Base-by-base conservation (phyloP, 2,888 invertebrate species). In the Apodemia zela region DNA sequence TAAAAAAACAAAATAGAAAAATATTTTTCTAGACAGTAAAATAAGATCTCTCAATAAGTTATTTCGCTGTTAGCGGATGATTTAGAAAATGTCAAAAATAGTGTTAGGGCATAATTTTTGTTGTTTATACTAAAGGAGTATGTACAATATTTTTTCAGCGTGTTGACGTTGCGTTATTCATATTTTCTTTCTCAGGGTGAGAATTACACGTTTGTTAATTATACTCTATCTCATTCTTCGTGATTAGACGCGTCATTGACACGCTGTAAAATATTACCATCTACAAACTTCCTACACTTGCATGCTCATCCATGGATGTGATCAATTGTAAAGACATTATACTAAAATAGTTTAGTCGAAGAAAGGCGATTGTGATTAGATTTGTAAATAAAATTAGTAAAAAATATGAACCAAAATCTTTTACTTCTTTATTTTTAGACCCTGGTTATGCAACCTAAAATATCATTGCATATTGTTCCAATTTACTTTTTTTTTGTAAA, bases 301-400 rank as follows among this genome's bases (percentile, higher is more conserved):
- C 63, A 67, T 76, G 74, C 74, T 77, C 75, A 73, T 69, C 66
- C 35, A 69, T 72, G 67, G 65, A 73, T 74, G 77, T 81, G 79
- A 82, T 78, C 42, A 42, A 42, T 71, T 68, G 71, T 78, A 75
- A 64, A 77, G 72, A 77, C 77, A 73, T 80, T 76, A 73, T 74
- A 68, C 69, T 76, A 72, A 69, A 73, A 70, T 84, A 78, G 81
- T 79, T 82, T 77, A 79, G 80, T 81, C 79, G 85, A 88, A 84
- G 77, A 80, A 81, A 82, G 81, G 85, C 81, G 84, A 82, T 87
- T 89, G 89, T 89, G 89, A 89, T 88, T 90, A 89, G 89, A 87
- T 84, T 89, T 90, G 89, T 89, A 90, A 89, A 90, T 90, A 90
- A 87, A 84, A 84, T 80, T 77, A 82, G 84, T 81, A 81, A 84